Evolutionary conservation across 1,140 invertebrate genomes (phyloP).

Genomic region (Trichomalopsis sarcophagae): DNA sequence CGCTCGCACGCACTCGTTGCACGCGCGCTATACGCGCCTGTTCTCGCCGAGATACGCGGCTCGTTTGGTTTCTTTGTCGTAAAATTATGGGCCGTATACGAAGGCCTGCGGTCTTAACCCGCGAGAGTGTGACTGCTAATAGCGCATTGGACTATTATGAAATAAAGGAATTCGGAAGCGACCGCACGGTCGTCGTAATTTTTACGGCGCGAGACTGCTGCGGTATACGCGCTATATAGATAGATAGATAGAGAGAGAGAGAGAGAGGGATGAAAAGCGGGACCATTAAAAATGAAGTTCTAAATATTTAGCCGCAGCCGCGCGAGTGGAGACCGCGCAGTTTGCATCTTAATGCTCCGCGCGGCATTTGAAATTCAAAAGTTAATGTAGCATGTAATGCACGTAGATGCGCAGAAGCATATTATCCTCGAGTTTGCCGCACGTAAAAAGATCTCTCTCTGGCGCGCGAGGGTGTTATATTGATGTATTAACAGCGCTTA

Average conservation of each 20-base stretch:
- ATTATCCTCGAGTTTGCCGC: constrained; percentile 6
- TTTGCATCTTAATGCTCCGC: not conserved
- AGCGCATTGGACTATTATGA: no score
- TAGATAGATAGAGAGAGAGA: no score
- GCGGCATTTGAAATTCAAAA: not conserved
- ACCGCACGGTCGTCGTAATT: no score
- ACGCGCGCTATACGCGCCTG: not conserved
- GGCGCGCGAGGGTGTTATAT: not conserved
- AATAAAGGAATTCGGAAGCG: no score
- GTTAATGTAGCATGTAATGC: constrained; percentile 6
- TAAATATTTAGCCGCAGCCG: not conserved
- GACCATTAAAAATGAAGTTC: not conserved
- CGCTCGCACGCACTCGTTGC: constrained; percentile 5
- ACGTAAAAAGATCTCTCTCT: not conserved
- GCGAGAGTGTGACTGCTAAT: no score
- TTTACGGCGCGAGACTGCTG: not conserved
- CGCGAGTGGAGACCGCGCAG: no score
- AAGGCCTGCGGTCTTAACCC: no score
- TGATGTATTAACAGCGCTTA: constrained; percentile 4
- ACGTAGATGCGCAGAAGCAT: not conserved
- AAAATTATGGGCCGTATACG: no score
- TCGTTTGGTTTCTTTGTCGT: no score
- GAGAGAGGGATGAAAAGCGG: no score
- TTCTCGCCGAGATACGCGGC: not conserved
- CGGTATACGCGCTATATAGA: no score